These are phyloP conservation scores for Campoplex nolae DNA, from an alignment of 2,888 invertebrate species.

Conservation along the genomic window DNA sequence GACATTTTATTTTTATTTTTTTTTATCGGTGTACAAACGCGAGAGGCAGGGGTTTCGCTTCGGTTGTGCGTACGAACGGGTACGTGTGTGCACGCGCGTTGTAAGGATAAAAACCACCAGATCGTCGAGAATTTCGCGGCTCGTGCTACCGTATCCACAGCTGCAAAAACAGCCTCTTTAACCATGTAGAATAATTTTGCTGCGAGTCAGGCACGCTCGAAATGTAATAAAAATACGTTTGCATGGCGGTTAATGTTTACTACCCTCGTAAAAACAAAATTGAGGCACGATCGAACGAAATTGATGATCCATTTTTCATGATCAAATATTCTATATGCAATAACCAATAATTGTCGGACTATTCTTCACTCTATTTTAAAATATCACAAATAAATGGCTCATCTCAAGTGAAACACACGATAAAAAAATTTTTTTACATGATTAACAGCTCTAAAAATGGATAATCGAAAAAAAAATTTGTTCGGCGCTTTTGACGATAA, in stretches of 20 bases:
- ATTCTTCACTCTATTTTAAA: background rate
- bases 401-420: background rate
- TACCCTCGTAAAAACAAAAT: background rate
- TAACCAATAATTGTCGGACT: background rate
- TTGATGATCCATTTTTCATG: background rate
- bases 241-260: background rate
- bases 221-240: constrained; percentile 7
- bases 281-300: background rate
- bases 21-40: constrained; percentile 26
- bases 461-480: background rate
- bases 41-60: no score
- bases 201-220: background rate
- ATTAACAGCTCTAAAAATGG: background rate
- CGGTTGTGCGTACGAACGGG: background rate
- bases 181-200: constrained; percentile 1
- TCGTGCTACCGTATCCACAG: background rate
- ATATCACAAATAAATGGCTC: background rate
- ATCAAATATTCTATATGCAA: background rate
- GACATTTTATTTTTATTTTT: constrained; percentile 33
- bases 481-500: no score
- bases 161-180: constrained; percentile 6
- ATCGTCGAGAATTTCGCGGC: background rate
- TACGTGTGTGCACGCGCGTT: background rate
- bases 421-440: background rate
- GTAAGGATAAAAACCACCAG: constrained; percentile 10